Evolutionary conservation across 2,797 vertebrate species (phyloP).

Genomic region (Nannoperca obscura): DNA sequence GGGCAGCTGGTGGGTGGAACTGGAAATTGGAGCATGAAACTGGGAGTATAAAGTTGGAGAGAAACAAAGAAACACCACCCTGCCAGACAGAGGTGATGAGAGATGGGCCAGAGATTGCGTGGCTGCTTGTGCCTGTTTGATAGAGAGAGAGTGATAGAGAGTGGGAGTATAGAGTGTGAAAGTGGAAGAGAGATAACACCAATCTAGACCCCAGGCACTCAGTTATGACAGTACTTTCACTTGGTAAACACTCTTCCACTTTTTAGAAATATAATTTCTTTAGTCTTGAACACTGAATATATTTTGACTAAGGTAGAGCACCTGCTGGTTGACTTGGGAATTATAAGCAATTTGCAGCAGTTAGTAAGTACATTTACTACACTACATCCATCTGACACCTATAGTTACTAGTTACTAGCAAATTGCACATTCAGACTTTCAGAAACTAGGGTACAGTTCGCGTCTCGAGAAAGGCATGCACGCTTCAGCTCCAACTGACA

Average conservation of each 20-base stretch:
- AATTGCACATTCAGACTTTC: not conserved
- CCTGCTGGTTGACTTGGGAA: not conserved
- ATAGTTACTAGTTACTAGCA: not conserved
- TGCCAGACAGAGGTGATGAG: constrained; percentile 50
- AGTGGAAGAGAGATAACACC: constrained; percentile 22
- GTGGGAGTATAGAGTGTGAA: constrained; percentile 44
- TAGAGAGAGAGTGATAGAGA: constrained; percentile 18
- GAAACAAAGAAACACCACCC: constrained; percentile 58
- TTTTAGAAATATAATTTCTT: constrained; percentile 1
- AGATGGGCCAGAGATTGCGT: constrained; percentile 49
- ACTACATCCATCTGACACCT: not conserved
- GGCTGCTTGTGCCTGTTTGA: constrained; percentile 28
- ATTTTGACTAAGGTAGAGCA: not conserved
- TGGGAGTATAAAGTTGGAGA: constrained; percentile 52
- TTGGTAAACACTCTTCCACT: not conserved
- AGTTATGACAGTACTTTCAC: not conserved
- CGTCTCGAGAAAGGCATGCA: not conserved
- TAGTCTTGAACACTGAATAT: not conserved
- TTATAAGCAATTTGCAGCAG: not conserved
- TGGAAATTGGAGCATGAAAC: constrained; percentile 41
- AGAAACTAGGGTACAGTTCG: not conserved
- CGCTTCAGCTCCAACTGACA: not conserved
- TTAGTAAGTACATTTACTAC: not conserved
- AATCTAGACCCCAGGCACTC: not conserved
- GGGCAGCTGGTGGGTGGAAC: constrained; percentile 50